Percentiles rank a stretch among this genome's conserved stretches.
Conservation (phyloP, 2,113 vertebrate genomes). For the Coracopsis vasa region DNA sequence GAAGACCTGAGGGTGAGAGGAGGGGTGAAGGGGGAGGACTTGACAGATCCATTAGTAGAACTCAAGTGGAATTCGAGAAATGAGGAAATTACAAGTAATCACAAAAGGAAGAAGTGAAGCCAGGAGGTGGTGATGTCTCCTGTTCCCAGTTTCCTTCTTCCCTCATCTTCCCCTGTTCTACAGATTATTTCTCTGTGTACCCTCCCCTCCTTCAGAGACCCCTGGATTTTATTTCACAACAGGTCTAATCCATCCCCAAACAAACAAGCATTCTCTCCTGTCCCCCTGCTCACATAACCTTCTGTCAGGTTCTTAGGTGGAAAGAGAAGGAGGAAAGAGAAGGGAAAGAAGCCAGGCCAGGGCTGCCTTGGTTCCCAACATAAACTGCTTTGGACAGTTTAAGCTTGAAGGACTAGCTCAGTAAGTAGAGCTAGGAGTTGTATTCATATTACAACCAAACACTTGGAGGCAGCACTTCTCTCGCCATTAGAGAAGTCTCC, state of each 20-base stretch:
- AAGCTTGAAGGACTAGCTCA: background rate
- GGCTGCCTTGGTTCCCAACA: background rate
- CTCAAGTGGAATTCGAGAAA: background rate
- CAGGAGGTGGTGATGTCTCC: background rate
- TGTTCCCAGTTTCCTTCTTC: background rate
- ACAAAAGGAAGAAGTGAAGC: background rate
- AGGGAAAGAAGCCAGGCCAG: background rate
- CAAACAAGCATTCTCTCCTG: background rate
- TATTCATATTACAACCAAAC: background rate
- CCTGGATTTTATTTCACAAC: background rate
- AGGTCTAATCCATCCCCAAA: background rate
- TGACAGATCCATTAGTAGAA: background rate
- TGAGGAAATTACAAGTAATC: background rate
- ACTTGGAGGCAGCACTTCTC: background rate
- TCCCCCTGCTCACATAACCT: background rate
- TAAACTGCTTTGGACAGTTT: background rate
- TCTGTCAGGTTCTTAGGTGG: background rate
- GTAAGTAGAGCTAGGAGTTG: background rate
- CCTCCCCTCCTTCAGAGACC: background rate
- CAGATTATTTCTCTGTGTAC: background rate
- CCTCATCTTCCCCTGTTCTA: background rate
- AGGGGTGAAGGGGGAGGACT: background rate
- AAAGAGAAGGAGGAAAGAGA: background rate
- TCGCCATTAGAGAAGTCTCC: background rate
- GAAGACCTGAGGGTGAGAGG: accelerated